Evolutionary conservation across 2,888 invertebrate genomes (phyloP).

Genomic region (Nineta flava): DNA sequence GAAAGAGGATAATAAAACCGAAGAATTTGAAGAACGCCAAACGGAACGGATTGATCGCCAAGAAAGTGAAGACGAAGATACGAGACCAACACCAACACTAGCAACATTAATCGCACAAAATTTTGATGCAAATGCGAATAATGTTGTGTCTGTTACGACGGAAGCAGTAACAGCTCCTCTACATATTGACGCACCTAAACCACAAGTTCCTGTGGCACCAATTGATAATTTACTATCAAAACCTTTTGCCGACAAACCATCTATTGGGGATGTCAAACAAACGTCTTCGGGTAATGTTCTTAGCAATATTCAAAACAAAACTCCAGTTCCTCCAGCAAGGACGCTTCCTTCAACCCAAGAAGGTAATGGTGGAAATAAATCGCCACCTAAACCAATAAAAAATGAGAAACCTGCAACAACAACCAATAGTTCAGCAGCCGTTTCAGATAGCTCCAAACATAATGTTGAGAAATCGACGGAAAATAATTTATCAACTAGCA

Average conservation of each 20-base stretch:
- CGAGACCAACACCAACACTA: neutral
- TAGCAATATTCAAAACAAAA: neutral
- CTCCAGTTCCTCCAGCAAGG: neutral
- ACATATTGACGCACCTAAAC: slow-evolving; percentile 25
- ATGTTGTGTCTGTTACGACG: slow-evolving; percentile 25
- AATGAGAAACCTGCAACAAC: no score
- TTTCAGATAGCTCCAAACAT: no score
- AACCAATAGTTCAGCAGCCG: no score
- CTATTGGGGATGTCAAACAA: neutral
- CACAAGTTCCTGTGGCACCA: slow-evolving; percentile 14
- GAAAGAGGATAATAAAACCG: slow-evolving; percentile 14
- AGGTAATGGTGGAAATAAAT: no score
- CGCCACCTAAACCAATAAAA: no score
- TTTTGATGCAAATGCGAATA: slow-evolving; percentile 15
- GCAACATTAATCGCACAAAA: slow-evolving; percentile 1
- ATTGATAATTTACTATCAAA: slow-evolving; percentile 6
- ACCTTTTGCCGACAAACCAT: neutral
- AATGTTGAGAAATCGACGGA: no score
- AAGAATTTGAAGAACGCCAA: neutral
- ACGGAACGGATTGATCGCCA: slow-evolving; percentile 9
- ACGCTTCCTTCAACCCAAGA: neutral
- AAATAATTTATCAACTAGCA: no score
- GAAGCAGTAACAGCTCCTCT: slow-evolving; percentile 26
- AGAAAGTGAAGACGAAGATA: slow-evolving; percentile 10
- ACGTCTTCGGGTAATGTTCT: neutral